Base-by-base conservation (phyloP, 35 echinoderm and acorn worm genomes). In the Lytechinus variegatus region DNA sequence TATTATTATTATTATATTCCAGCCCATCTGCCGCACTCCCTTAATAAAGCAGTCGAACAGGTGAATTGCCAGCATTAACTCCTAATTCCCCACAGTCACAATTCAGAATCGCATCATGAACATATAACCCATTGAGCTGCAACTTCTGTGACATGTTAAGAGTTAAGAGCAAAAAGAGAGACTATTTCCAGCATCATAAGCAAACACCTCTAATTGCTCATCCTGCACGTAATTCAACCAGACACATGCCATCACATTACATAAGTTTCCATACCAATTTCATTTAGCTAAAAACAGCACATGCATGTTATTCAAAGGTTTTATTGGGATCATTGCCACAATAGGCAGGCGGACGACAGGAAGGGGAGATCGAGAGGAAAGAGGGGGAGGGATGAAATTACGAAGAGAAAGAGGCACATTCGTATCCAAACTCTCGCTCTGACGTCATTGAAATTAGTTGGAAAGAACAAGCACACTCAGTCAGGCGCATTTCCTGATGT, bases 401-500 rank as follows among this genome's bases (percentile, higher is more conserved):
- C 66, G 24, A 16, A 79, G 19, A 79, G 66, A 24, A 72, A 79
- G 33, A 44, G 66, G 66, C 66, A 79, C 66, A 79, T 79, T 7
- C 66, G 66, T 79, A 79, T 24, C n/a, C 66, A 1, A 5, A 16
- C 66, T 79, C 66, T 24, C 8, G n/a, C 4, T 0, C 66, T 79
- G 66, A 79, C 66, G 66, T 79, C 66, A 79, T 79, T n/a, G 6
- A 79, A 79, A 79, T 79, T 79, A 79, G 66, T 79, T 79, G 66
- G 66, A 79, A 16, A 79, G 24, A 4, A 79, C 66, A 16, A 79
- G n/a, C 19, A 79, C 66, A 79, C 66, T 24, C 66, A 79, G 66
- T 7, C 6, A 24, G 66, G n/a, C n/a, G 66, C 66, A 79, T 24
- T 79, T 79, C 66, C 66, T 79, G 33, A 44, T 44, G 33, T 44